Conservation (phyloP, 1,140 invertebrate genomes). For the Acromyrmex echinatior region DNA sequence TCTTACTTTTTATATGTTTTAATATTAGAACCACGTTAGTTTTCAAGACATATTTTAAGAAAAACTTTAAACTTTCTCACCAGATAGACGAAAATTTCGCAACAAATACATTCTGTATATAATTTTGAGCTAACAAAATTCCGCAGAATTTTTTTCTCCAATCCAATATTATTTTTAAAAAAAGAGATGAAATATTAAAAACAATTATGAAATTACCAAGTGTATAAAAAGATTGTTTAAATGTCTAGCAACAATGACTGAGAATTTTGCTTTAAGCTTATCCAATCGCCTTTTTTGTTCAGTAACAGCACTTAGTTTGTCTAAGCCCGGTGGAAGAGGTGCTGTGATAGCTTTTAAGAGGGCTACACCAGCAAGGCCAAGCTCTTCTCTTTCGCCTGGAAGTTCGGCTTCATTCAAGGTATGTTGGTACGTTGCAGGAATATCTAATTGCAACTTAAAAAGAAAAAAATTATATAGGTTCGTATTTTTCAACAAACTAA, state of each 20-base stretch:
- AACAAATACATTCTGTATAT: too few species aligned
- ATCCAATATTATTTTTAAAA: background rate
- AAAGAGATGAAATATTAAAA: constrained; percentile 8
- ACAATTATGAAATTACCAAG: constrained; percentile 87
- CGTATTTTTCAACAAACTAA: too few species aligned
- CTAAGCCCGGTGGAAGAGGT: constrained; percentile 82
- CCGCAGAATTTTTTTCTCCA: too few species aligned
- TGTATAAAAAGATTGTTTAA: constrained; percentile 98
- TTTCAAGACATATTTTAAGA: too few species aligned
- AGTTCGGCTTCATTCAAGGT: constrained; percentile 92
- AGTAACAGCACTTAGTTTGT: constrained; percentile 93
- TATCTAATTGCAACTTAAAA: constrained; percentile 90
- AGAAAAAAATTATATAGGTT: constrained; percentile 52
- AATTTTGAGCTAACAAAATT: too few species aligned
- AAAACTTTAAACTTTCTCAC: too few species aligned
- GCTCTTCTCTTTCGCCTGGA: constrained; percentile 91
- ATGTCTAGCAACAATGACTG: constrained; percentile 93
- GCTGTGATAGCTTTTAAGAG: constrained; percentile 91
- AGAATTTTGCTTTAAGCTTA: constrained; percentile 94
- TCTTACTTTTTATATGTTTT: too few species aligned
- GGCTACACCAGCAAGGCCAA: constrained; percentile 93
- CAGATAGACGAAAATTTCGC: too few species aligned
- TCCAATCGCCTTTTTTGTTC: constrained; percentile 95
- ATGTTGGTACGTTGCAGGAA: constrained; percentile 90
- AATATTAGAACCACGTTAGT: too few species aligned